phyloP scores from a whole-genome alignment of 2,888 invertebrate species.

The Pecten maximus region DNA sequence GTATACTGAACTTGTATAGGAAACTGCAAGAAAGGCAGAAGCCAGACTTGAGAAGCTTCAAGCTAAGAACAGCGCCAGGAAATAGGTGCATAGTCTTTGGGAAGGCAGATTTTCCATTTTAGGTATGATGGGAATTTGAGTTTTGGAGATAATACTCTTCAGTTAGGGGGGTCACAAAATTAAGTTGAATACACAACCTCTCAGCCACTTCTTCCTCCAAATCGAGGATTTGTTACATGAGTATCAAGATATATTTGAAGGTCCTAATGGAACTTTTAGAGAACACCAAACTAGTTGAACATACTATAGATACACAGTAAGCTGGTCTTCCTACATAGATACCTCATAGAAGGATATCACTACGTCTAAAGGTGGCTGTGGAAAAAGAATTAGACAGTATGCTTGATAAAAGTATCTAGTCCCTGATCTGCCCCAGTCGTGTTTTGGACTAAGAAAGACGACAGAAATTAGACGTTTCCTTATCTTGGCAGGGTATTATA shows the following conservation, averaged over 20 bases:
- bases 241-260: not conserved
- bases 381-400: constrained; percentile 31
- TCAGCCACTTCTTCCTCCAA: too few relatives aligned
- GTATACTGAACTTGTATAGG: too few relatives aligned
- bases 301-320: constrained; percentile 7
- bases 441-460: constrained; percentile 39
- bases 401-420: constrained; percentile 16
- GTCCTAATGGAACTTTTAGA: not conserved
- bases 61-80: constrained; percentile 17
- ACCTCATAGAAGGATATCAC: not conserved
- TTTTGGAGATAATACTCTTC: too few relatives aligned
- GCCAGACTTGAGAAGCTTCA: not conserved
- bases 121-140: not conserved
- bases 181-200: too few relatives aligned
- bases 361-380: not conserved
- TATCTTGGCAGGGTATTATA: too few relatives aligned
- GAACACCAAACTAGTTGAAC: not conserved
- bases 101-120: not conserved
- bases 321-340: not conserved
- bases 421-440: constrained; percentile 22
- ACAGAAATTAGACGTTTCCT: too few relatives aligned
- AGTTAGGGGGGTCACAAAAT: too few relatives aligned
- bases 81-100: not conserved
- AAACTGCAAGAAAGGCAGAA: not conserved
- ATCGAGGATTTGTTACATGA: too few relatives aligned